Conservation (phyloP, 2,888 invertebrate genomes). For the Mactromeris polynyma region DNA sequence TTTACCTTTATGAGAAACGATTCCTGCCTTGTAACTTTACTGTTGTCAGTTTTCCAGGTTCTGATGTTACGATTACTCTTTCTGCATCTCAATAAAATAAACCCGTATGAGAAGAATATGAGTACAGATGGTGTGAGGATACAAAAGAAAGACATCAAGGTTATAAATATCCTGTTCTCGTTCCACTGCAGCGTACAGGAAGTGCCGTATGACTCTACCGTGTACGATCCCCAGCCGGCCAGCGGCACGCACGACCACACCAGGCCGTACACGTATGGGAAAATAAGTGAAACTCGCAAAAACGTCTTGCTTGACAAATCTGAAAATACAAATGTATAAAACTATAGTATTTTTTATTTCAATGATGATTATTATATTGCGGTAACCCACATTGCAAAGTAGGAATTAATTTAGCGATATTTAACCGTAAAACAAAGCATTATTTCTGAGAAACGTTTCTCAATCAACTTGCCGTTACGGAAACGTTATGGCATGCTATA, state of each 20-base stretch:
- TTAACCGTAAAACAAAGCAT: too few relatives aligned
- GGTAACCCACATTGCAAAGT: too few relatives aligned
- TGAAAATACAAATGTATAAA: constrained; percentile 53
- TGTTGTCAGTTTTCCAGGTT: not conserved
- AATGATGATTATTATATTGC: too few relatives aligned
- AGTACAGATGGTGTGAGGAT: constrained; percentile 68
- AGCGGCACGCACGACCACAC: constrained; percentile 73
- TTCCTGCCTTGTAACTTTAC: constrained; percentile 54
- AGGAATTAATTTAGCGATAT: too few relatives aligned
- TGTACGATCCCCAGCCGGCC: constrained; percentile 73
- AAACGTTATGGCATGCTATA: too few relatives aligned
- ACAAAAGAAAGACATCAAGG: constrained; percentile 69
- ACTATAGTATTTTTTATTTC: not conserved
- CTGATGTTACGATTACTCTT: constrained; percentile 46
- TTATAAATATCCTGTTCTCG: constrained; percentile 65
- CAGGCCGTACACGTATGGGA: constrained; percentile 66
- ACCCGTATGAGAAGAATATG: constrained; percentile 68
- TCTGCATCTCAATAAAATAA: constrained; percentile 63
- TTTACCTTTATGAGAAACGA: constrained; percentile 59
- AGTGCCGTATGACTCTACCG: constrained; percentile 75
- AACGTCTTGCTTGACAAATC: constrained; percentile 46
- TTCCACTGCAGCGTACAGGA: constrained; percentile 77
- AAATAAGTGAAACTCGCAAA: constrained; percentile 51
- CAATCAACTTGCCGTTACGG: too few relatives aligned
- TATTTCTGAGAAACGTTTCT: too few relatives aligned